Evolutionary conservation across 2,797 vertebrate genomes (phyloP).

Genomic region (Chelidonichthys spinosus): DNA sequence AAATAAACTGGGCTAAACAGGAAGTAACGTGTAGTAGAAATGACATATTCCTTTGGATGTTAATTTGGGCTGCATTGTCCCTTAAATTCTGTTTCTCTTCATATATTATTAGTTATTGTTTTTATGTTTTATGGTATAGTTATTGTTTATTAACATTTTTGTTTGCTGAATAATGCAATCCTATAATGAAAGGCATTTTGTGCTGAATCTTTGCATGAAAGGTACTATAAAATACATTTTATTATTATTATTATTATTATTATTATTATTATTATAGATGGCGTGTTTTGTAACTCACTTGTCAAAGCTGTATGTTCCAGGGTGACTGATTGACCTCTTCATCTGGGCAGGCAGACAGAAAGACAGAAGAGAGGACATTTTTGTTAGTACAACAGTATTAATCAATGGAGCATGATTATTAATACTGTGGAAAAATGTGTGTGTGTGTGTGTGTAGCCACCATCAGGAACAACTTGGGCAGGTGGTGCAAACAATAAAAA

Average conservation of each 20-base stretch:
- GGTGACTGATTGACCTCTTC: conserved; percentile 94
- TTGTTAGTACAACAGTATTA: neutral
- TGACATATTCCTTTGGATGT: neutral
- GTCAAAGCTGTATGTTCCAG: conserved; percentile 91
- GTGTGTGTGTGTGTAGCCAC: neutral
- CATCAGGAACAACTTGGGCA: neutral
- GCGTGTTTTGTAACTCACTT: conserved; percentile 78
- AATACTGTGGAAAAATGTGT: neutral
- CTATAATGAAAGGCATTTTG: neutral
- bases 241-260: neutral
- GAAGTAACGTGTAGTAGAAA: neutral
- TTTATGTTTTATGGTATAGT: neutral
- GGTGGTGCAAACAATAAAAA: neutral
- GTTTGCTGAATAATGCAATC: neutral
- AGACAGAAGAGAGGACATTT: conserved; percentile 3
- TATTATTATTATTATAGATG: neutral
- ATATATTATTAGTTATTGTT: neutral
- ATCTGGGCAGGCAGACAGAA: conserved; percentile 82
- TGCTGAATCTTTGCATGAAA: neutral
- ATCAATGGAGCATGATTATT: neutral
- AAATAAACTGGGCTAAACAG: neutral
- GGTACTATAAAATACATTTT: neutral
- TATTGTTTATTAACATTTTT: neutral
- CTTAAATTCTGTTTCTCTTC: neutral
- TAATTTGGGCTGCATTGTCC: neutral